Evolutionary conservation across 2,888 invertebrate genomes (phyloP), one percentile per base, ranked within the genome.

Genomic region (Chrysotoxum bicinctum): DNA sequence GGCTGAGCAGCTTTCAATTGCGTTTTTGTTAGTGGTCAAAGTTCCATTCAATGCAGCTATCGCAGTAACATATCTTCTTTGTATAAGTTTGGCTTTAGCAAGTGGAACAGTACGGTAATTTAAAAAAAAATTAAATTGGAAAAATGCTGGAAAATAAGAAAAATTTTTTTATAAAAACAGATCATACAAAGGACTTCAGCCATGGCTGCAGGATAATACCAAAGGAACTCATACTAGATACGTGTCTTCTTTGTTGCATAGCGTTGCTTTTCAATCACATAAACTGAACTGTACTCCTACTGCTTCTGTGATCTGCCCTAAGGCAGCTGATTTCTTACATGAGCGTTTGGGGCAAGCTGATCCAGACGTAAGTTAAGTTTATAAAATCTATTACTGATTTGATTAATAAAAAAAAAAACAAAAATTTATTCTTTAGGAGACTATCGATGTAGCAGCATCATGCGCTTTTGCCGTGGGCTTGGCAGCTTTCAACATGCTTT

Each of bases 1-100:
- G 88, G 95, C 96, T 0, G 98, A 98, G 90, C 97, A 98, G 90
- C 94, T 97, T 87, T 95, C 97, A 0, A 94, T 98, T 83, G 95
- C 96, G 0, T 93, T 97, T 66, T 93, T 98, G 91, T 94, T 97
- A 94, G 93, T 97, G 19, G 94, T 98, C 0, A 96, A 96, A 90
- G 94, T 95, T 88, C 95, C 96, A 0, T 94, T 96, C 77, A 94
- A 95, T 16, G 96, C 97, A 0, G 96, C 96, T 23, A 94, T 96
- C 72, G 94, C 95, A 19, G 96, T 96, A 60, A 93, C 96, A n/a
- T 97, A 96, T 89, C 93, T 97, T 68, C 94, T 96, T 2, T 94
- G 96, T 77, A 93, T 96, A 9, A 96, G 95, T 82, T 91, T 95
- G 10, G 94, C 94, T 89, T 90, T 96, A 66, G 95, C 96, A 52